Conservation (phyloP, 2,888 invertebrate genomes). For the Laspeyria flexula region DNA sequence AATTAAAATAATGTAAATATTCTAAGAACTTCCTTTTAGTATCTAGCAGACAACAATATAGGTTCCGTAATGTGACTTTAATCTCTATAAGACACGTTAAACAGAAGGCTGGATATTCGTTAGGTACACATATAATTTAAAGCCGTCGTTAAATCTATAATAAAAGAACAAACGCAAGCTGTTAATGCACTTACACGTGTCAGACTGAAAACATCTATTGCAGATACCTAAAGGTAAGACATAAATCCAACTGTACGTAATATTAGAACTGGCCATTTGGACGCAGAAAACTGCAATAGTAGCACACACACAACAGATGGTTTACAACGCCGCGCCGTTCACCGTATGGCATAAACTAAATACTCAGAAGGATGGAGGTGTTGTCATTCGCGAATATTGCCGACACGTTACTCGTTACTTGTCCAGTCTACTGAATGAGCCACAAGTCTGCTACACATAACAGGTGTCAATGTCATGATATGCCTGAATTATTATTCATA, state of each 20-base stretch:
- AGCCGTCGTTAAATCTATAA: not conserved
- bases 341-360: slow-evolving; percentile 46
- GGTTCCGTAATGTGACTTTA: no score
- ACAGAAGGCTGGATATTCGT: no score
- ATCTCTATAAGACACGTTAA: no score
- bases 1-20: no score
- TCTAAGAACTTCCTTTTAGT: no score
- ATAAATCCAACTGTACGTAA: not conserved
- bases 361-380: slow-evolving; percentile 24
- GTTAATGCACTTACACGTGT: not conserved
- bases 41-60: no score
- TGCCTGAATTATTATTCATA: slow-evolving; percentile 14
- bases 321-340: slow-evolving; percentile 34
- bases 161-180: not conserved
- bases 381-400: slow-evolving; percentile 25
- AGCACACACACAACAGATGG: slow-evolving; percentile 39
- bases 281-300: slow-evolving; percentile 23
- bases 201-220: not conserved
- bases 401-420: slow-evolving; percentile 7
- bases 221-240: not conserved
- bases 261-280: not conserved
- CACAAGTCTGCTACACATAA: slow-evolving; percentile 3
- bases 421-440: slow-evolving; percentile 11
- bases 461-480: slow-evolving; percentile 9
- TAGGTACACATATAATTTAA: no score